Evolutionary conservation across 2,888 invertebrate species (phyloP), one percentile per base, ranked within the genome.

Genomic region (Dryomyza anilis): DNA sequence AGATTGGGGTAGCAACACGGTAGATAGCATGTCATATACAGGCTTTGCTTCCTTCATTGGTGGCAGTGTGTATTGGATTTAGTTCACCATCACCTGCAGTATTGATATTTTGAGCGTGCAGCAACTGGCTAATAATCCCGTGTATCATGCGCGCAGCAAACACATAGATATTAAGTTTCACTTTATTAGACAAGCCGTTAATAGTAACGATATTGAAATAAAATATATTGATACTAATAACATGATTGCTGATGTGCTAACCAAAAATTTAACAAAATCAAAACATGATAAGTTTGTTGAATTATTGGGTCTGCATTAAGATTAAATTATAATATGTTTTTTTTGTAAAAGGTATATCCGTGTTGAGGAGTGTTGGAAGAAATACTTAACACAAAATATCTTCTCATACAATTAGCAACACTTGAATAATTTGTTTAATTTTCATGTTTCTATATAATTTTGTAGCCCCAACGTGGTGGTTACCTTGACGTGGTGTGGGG

Each of bases 21-120:
- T 57, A 5, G 62, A 63, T n/a, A 36, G 64, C 12, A 67, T 39
- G 33, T 67, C 63, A 14, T 67, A 65, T 36, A 57, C 67, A 14
- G 63, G 63, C 1, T 64, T 64, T 56, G 30, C 36, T 19, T 63
- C 65, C 36, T n/a, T 60, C 7, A 2, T 57, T 19, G 65, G 33
- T 45, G 60, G 60, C 39, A n/a, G 56, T 23, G 58, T 45, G 7
- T 45, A 33, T 33, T 12, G 6, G 7, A 33, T 33, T 8, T 12
- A 12, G 12, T 33, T 8, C 6, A 33, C 33, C 6, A 33, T 12
- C 6, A 33, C 7, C 33, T 33, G 33, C 12, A 12, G 6, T 33
- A 33, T 33, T 6, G 33, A 33, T 12, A 12, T 12, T 12, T 3
- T 36, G 36, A n/a, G 3, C 12, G 36, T 36, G 36, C 36, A 36